A percentile compares a stretch with the other conserved stretches of the same genome.
Conservation (phyloP, 2,888 invertebrate genomes). For the Protophormia terraenovae region DNA sequence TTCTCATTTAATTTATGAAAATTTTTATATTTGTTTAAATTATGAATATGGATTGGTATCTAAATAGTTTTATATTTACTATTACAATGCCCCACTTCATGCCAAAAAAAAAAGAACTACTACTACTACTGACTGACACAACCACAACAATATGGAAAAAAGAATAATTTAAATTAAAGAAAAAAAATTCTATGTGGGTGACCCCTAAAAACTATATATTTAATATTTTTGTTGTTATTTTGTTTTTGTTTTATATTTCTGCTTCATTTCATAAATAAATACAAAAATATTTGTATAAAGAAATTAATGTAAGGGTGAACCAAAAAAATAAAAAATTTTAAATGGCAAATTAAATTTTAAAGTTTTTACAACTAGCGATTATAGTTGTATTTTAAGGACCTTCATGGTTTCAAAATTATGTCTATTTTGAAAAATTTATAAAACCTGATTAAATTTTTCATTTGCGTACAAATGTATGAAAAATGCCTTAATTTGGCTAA, state of each 20-base stretch:
- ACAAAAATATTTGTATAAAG: not conserved
- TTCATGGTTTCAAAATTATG: no score
- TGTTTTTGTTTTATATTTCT: conserved; percentile 9
- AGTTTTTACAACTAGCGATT: no score
- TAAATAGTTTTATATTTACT: conserved; percentile 15
- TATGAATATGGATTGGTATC: not conserved
- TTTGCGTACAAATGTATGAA: no score
- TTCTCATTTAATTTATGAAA: conserved; percentile 41
- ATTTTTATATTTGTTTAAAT: conserved; percentile 23
- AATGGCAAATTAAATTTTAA: no score
- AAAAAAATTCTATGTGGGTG: conserved; percentile 63
- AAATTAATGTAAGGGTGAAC: not conserved
- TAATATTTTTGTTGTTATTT: not conserved
- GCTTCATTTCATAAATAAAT: conserved; percentile 22
- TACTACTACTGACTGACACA: not conserved
- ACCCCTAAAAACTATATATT: conserved; percentile 52
- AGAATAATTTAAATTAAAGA: not conserved
- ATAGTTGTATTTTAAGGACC: no score
- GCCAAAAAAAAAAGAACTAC: conserved; percentile 33
- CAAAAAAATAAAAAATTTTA: not conserved
- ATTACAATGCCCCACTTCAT: conserved; percentile 57
- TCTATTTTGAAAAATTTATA: no score
- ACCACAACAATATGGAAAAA: not conserved
- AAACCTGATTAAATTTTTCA: no score
- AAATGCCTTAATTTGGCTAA: no score